Evolutionary conservation across 2,888 invertebrate genomes (phyloP), one percentile per base, ranked within the genome.

Genomic region (Suillia variegata): DNA sequence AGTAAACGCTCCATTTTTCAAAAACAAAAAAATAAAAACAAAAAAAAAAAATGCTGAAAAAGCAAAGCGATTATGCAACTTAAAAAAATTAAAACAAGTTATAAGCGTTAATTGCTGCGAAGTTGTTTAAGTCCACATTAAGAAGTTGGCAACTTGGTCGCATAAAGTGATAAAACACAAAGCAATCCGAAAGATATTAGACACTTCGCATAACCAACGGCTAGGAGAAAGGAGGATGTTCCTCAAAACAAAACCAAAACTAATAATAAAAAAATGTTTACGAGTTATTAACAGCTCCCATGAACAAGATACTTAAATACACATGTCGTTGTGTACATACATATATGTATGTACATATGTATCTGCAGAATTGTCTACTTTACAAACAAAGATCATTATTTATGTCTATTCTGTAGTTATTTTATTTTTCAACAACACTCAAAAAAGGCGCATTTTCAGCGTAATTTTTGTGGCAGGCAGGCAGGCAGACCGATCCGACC

Each of bases 231-330:
- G 38, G 6, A 38, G 38, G 38, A 38, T 38, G 38, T n/a, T 38
- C 38, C 38, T 13, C 6, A n/a, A 38, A 38, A n/a, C 12, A 8
- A 38, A 38, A n/a, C 26, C 26, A 38, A 38, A n/a, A n/a, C 38
- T 5, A 38, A n/a, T 13, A 13, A 38, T 4, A n/a, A 4, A 38
- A 38, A n/a, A n/a, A n/a, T 38, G 38, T 38, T 38, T 21, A 47
- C 55, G 45, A 45, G 54, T 20, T 45, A 10, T 18, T 38, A 48
- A 55, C 45, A 24, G 38, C 38, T 38, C 38, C 38, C 5, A 54
- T 17, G 38, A n/a, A 34, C n/a, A 31, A 52, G 13, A 1, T 48
- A 48, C 8, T 10, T 26, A 50, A 18, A 12, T 34, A 18, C 34
- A 15, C 6, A 20, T 33, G 38, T 20, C 17, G 21, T 3, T 56